Base-by-base conservation (phyloP, 2,888 invertebrate species). In the Scaptomyza polygonia region DNA sequence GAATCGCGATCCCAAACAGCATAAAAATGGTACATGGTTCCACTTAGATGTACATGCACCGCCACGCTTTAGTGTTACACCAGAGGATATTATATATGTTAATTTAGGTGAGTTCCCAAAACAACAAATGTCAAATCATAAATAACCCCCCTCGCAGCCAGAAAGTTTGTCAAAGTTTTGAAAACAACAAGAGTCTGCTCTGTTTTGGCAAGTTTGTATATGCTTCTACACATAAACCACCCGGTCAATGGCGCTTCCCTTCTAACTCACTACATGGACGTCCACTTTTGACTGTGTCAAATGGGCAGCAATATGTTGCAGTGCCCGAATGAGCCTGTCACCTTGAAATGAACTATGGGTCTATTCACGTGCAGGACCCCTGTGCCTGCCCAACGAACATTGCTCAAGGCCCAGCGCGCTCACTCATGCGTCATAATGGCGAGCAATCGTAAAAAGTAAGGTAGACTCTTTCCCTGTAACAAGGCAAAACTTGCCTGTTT, bases 1-100 rank as follows among this genome's bases (percentile, higher is more conserved):
- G 93, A 97, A 98, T 93, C 96, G 98, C 88, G 96, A 96, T 88
- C 97, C 97, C 86, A 97, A 97, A 92, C 95, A 95, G 92, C 95
- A 96, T 93, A 97, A 97, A 93, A 97, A 97, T 93, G 98, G 98
- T 91, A 98, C 98, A 90, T 98, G 98, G 98, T 98, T 98, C 93
- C 98, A 98, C 93, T 94, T 99, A 92, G 97, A 98, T 93, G 98
- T 99, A 91, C 97, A 98, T 93, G 98, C 98, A 92, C 97, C 97
- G 91, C 98, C 98, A 88, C 95, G 97, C 93, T 98, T 98, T 94
- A 96, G 96, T 93, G 96, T 97, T 93, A 97, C 97, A 91, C 97
- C 98, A 90, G 97, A 97, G 93, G 97, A 97, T 93, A 96, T 97
- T 93, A 97, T 97, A 93, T 98, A 98, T 94, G 98, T 98, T 93